Evolutionary conservation across 1,140 invertebrate species (phyloP).

Genomic region (Aphelenchoides avenae): DNA sequence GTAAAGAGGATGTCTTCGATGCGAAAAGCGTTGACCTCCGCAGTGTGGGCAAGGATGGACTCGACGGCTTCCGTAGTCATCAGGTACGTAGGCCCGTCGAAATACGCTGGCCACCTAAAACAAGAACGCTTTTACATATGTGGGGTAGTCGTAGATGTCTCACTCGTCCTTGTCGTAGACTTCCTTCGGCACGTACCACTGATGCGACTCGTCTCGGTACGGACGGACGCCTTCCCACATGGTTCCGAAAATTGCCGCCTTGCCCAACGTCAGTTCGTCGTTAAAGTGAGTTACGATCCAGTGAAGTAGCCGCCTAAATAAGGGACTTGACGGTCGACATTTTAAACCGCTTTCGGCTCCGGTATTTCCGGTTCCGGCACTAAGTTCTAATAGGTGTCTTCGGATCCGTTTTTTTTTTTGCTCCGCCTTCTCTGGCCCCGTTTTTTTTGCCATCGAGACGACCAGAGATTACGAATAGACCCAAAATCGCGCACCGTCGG

Average conservation of each 20-base stretch:
- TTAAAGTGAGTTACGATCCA: conserved; percentile 30
- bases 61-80: conserved; percentile 10
- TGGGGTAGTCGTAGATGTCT: too few relatives aligned
- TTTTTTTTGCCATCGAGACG: too few relatives aligned
- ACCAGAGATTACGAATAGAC: too few relatives aligned
- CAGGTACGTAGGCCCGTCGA: conserved; percentile 15
- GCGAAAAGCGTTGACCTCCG: conserved; percentile 4
- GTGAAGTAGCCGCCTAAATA: conserved; percentile 12
- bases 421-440: too few relatives aligned
- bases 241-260: conserved; percentile 18
- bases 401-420: too few relatives aligned
- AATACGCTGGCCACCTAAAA: conserved; percentile 10
- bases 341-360: too few relatives aligned
- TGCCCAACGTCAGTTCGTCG: too few relatives aligned
- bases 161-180: not conserved
- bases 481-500: too few relatives aligned
- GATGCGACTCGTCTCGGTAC: conserved; percentile 11
- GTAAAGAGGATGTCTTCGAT: conserved; percentile 19
- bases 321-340: too few relatives aligned
- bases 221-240: conserved; percentile 14
- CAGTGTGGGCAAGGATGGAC: conserved; percentile 3
- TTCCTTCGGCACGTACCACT: conserved; percentile 16
- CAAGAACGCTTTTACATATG: too few relatives aligned
- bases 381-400: too few relatives aligned
- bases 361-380: too few relatives aligned